phyloP scores from a whole-genome alignment of 2,113 vertebrate species.

The Paratilapia polleni region DNA sequence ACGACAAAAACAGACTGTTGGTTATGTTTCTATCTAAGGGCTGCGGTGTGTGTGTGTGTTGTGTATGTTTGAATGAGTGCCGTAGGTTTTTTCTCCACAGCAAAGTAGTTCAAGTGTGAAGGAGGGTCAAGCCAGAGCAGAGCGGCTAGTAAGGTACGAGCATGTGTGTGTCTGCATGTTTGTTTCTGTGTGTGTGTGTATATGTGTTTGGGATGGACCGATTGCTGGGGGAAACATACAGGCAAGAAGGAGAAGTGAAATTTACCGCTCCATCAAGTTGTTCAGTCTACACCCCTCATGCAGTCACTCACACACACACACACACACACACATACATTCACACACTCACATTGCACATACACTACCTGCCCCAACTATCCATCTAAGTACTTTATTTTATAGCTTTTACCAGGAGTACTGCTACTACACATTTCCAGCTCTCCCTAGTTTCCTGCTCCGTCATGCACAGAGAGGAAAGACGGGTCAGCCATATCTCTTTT shows the following conservation, averaged over 20 bases:
- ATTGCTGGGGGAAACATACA: constrained; percentile 56
- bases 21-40: background rate
- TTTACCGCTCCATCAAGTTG: constrained; percentile 69
- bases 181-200: background rate
- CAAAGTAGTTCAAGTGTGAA: constrained; percentile 67
- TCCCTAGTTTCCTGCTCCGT: constrained; percentile 25
- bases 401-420: constrained; percentile 32
- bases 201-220: background rate
- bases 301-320: constrained; percentile 21
- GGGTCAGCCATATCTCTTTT: constrained; percentile 22
- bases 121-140: constrained; percentile 58
- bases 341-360: constrained; percentile 3
- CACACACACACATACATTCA: background rate
- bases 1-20: background rate
- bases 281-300: constrained; percentile 32
- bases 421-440: constrained; percentile 18
- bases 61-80: constrained; percentile 29
- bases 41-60: background rate
- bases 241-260: constrained; percentile 52
- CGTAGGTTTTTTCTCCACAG: constrained; percentile 28
- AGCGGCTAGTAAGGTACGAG: constrained; percentile 9
- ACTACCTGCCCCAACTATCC: constrained; percentile 36
- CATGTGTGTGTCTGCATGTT: background rate
- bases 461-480: constrained; percentile 13
- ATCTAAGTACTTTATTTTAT: constrained; percentile 50